Percentiles rank a stretch among this genome's conserved stretches.
Evolutionary conservation across 2,113 vertebrate species (phyloP).

Genomic region (Caranx melampygus): DNA sequence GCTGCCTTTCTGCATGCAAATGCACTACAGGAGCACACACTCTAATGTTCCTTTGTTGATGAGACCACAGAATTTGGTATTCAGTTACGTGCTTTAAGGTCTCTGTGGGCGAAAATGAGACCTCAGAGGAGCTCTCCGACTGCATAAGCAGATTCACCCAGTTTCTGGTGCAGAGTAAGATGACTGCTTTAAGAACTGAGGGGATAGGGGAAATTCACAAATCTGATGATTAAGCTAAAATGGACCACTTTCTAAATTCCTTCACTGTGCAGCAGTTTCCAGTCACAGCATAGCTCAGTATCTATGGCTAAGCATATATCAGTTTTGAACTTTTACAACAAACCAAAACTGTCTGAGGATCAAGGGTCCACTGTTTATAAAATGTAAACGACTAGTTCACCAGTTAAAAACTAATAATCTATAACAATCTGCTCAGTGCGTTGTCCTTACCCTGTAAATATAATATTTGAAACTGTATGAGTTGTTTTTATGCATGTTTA

Average conservation of each 20-base stretch:
- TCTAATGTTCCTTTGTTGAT: constrained; percentile 13
- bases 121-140: constrained; percentile 3
- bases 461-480: background rate
- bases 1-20: constrained; percentile 19
- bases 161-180: background rate
- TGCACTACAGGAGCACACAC: background rate
- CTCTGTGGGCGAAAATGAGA: constrained; percentile 25
- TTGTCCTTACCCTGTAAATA: background rate
- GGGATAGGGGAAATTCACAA: background rate
- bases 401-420: background rate
- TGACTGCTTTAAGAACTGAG: background rate
- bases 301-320: too few relatives aligned
- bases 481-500: background rate
- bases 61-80: constrained; percentile 35
- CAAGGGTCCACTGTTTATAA: too few relatives aligned
- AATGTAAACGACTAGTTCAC: background rate
- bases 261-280: too few relatives aligned
- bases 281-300: too few relatives aligned
- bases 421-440: background rate
- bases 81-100: constrained; percentile 28
- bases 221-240: background rate
- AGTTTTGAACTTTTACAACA: too few relatives aligned
- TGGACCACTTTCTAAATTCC: too few relatives aligned
- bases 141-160: background rate
- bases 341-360: too few relatives aligned